A percentile compares a stretch with the other conserved stretches of the same genome.
phyloP scores from a whole-genome alignment of 2,113 vertebrate genomes.

The Coptodon bakossiorum region DNA sequence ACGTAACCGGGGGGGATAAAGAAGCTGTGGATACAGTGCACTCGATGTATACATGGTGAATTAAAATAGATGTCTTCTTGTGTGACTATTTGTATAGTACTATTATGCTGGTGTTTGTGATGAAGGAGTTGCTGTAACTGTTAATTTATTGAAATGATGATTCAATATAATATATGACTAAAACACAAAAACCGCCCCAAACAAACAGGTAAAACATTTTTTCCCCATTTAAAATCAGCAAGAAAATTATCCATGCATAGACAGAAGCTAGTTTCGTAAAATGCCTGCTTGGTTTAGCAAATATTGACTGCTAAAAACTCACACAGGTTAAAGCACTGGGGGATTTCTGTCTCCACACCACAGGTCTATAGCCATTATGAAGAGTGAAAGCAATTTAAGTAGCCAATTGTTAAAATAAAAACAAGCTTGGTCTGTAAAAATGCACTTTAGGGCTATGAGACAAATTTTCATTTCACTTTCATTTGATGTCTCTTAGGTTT shows the following conservation, averaged over 20 bases:
- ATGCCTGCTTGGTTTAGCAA: not conserved
- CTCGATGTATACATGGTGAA: not conserved
- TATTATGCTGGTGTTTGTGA: not conserved
- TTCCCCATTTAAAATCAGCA: not conserved
- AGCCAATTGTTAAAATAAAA: not conserved
- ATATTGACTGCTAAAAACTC: not conserved
- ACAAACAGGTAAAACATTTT: not conserved
- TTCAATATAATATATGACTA: not conserved
- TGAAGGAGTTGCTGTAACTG: not conserved
- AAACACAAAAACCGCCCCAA: not conserved
- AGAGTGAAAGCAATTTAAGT: not conserved
- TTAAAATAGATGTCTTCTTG: not conserved
- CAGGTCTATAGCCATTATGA: not conserved
- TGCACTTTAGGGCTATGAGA: not conserved
- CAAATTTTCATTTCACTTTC: not conserved
- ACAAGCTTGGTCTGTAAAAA: not conserved
- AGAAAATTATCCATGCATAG: not conserved
- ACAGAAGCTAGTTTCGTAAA: not conserved
- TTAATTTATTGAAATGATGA: not conserved
- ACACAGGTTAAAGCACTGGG: not conserved
- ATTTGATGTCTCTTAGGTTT: not conserved
- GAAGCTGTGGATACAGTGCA: not conserved
- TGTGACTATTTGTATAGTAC: not conserved
- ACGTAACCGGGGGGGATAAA: conserved; percentile 1
- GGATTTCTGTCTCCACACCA: not conserved